Percentiles rank a stretch among this genome's conserved stretches.
phyloP scores from a whole-genome alignment of 1,140 invertebrate species.

The Tetranychus cinnabarinus region DNA sequence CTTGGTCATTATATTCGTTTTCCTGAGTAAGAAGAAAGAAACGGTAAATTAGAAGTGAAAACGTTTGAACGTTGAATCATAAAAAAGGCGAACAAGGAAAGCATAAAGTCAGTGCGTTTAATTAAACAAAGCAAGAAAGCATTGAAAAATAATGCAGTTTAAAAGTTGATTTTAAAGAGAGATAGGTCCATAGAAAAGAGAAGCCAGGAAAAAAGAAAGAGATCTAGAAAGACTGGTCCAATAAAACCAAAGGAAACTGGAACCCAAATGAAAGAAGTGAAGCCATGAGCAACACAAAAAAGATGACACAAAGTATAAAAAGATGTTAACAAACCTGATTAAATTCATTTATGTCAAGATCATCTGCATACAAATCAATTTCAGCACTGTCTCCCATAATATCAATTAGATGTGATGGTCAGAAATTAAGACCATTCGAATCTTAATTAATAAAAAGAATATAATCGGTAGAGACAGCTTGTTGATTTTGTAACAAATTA shows the following conservation, averaged over 20 bases:
- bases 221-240: slow-evolving; percentile 1
- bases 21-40: slow-evolving; percentile 14
- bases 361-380: slow-evolving; percentile 88
- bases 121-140: not conserved
- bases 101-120: not conserved
- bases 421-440: too few species aligned
- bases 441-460: not conserved
- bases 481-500: too few species aligned
- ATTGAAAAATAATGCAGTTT: too few species aligned
- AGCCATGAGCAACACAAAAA: not conserved
- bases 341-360: slow-evolving; percentile 72
- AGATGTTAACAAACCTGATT: slow-evolving; percentile 40
- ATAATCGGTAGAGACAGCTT: not conserved
- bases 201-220: slow-evolving; percentile 9
- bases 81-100: not conserved
- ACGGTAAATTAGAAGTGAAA: not conserved
- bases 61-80: not conserved
- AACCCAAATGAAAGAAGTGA: too few species aligned
- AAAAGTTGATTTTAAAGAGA: too few species aligned
- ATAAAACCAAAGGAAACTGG: not conserved
- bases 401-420: too few species aligned
- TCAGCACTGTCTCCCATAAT: slow-evolving; percentile 72
- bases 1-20: slow-evolving; percentile 17
- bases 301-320: not conserved
- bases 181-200: slow-evolving; percentile 2